Evolutionary conservation across 2,113 vertebrate genomes (phyloP).

Genomic region (Orthonyx spaldingii): DNA sequence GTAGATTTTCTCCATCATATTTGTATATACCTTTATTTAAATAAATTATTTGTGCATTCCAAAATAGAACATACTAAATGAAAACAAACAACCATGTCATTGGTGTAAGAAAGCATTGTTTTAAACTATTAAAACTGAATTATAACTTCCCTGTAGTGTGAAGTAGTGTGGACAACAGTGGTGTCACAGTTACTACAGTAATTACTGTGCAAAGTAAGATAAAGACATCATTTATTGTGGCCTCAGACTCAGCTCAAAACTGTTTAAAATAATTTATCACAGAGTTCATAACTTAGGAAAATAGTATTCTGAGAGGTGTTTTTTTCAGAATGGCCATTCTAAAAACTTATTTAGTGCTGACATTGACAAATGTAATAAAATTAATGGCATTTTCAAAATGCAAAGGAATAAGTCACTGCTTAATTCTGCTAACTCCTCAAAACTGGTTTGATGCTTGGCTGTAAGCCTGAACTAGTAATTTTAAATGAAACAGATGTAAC

Average conservation of each 20-base stretch:
- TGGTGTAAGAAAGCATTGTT: constrained; percentile 20
- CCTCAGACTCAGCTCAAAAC: not conserved
- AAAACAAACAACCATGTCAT: not conserved
- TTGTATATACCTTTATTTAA: constrained; percentile 75
- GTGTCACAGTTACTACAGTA: not conserved
- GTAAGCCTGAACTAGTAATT: not conserved
- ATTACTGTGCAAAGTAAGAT: not conserved
- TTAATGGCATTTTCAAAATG: not conserved
- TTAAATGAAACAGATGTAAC: not conserved
- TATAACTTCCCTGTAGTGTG: not conserved
- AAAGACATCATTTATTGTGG: not conserved
- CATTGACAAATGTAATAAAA: not conserved
- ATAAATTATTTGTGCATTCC: constrained; percentile 79
- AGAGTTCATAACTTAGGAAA: not conserved
- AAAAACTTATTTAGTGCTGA: not conserved
- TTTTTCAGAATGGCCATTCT: constrained; percentile 16
- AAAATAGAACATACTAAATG: constrained; percentile 56
- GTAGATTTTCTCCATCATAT: constrained; percentile 52
- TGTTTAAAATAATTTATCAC: not conserved
- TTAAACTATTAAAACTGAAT: constrained; percentile 53
- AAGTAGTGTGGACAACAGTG: not conserved
- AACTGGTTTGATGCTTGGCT: not conserved
- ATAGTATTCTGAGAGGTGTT: not conserved
- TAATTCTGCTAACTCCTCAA: not conserved
- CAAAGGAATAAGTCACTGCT: not conserved